Conservation (phyloP, 2,888 invertebrate species). For the Acanthosoma haemorrhoidale region DNA sequence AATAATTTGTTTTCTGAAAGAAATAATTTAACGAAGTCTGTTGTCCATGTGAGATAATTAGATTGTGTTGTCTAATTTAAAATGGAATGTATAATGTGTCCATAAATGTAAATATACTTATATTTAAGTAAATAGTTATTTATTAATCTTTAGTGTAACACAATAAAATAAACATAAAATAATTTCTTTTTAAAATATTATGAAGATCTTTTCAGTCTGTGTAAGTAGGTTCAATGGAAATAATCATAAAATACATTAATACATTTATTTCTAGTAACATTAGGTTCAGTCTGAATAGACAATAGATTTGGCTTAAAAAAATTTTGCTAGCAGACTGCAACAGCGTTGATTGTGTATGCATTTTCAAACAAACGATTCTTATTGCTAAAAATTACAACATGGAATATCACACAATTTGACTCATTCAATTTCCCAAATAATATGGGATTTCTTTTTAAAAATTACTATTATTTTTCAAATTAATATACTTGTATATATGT, state of each 20-base stretch:
- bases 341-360: conserved; percentile 28
- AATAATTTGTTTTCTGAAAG: too few species aligned
- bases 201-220: too few species aligned
- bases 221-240: too few species aligned
- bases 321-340: conserved; percentile 5
- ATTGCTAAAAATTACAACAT: conserved; percentile 26
- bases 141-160: too few species aligned
- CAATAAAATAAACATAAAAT: too few species aligned
- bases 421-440: not conserved
- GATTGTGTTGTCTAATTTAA: too few species aligned
- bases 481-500: not conserved
- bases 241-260: conserved; percentile 1
- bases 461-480: not conserved
- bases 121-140: too few species aligned
- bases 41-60: too few species aligned
- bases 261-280: conserved; percentile 12
- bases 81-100: too few species aligned
- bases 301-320: conserved; percentile 6
- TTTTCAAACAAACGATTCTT: conserved; percentile 20
- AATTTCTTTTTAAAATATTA: too few species aligned
- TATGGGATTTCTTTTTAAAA: not conserved
- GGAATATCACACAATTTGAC: conserved; percentile 27
- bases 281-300: not conserved
- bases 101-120: too few species aligned
- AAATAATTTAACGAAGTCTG: too few species aligned